phyloP scores from a whole-genome alignment of 1,140 invertebrate species.

The Euschistus heros region DNA sequence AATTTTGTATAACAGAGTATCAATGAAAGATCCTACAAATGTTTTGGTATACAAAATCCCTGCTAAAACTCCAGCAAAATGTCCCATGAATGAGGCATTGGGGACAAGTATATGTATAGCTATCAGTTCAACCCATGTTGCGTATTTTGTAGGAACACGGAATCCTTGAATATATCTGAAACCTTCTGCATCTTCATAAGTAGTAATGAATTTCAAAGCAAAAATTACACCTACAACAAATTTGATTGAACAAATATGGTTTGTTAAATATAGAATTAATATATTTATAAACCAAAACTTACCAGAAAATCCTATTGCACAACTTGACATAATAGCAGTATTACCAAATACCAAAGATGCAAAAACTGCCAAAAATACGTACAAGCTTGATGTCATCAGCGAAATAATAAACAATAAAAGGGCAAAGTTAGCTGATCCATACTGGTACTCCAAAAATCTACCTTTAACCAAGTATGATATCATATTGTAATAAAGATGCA shows the following conservation, averaged over 20 bases:
- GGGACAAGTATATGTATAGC: constrained; percentile 54
- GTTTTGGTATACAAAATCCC: constrained; percentile 53
- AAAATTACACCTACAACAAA: constrained; percentile 41
- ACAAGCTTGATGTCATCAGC: constrained; percentile 42
- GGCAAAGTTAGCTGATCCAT: constrained; percentile 46
- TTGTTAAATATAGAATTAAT: not conserved
- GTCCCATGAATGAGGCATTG: constrained; percentile 49
- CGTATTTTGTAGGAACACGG: constrained; percentile 45
- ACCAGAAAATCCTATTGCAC: constrained; percentile 60
- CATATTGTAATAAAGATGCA: constrained; percentile 69
- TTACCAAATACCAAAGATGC: constrained; percentile 30
- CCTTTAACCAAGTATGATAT: constrained; percentile 56
- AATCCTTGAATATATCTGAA: constrained; percentile 41
- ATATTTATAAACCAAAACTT: constrained; percentile 22
- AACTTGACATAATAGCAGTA: constrained; percentile 39
- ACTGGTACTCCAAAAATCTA: constrained; percentile 43
- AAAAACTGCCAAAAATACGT: constrained; percentile 39
- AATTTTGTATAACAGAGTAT: constrained; percentile 35
- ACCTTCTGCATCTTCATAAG: constrained; percentile 38
- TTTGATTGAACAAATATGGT: not conserved
- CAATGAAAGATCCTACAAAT: constrained; percentile 44
- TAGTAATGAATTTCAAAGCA: constrained; percentile 54
- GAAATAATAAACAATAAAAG: constrained; percentile 45
- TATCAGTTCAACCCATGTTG: constrained; percentile 56
- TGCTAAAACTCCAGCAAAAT: constrained; percentile 57